These are phyloP conservation scores for Xyrauchen texanus DNA, from an alignment of 2,113 vertebrate species.

Conservation along the genomic window DNA sequence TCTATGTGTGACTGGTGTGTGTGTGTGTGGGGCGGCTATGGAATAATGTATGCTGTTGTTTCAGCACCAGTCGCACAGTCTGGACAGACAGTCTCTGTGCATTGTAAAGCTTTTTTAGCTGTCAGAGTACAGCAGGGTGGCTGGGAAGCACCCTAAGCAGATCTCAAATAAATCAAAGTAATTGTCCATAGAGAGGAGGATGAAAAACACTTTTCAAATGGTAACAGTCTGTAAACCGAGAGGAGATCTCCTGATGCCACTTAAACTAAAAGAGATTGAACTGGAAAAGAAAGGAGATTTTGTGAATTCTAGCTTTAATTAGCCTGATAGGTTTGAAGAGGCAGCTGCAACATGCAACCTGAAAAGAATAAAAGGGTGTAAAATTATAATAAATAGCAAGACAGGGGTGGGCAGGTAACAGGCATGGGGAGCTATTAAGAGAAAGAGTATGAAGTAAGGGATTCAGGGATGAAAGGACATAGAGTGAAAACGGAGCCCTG, in stretches of 20 bases:
- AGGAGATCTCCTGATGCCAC: background rate
- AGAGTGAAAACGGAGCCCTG: no score
- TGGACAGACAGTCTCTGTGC: slow-evolving; percentile 30
- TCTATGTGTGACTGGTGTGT: slow-evolving; percentile 7
- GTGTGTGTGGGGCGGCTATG: slow-evolving; percentile 2
- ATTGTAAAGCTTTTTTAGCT: background rate
- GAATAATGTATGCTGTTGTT: slow-evolving; percentile 49
- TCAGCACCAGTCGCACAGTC: slow-evolving; percentile 42
- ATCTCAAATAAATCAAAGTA: no score
- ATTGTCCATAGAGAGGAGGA: no score
- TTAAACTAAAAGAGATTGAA: slow-evolving; percentile 9
- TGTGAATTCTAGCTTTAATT: slow-evolving; percentile 1
- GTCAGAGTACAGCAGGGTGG: no score
- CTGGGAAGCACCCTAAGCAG: no score
- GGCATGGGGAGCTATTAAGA: slow-evolving; percentile 18
- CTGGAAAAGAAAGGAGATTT: background rate
- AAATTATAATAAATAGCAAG: slow-evolving; percentile 5
- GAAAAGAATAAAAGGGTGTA: background rate
- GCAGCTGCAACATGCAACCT: background rate
- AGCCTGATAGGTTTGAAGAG: background rate
- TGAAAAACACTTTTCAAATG: no score
- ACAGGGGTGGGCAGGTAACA: no score
- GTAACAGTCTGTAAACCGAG: background rate
- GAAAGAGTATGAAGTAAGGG: slow-evolving; percentile 29
- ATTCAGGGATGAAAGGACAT: slow-evolving; percentile 29